Conservation (phyloP, 2,797 vertebrate species). For the Chloroceryle amazona region DNA sequence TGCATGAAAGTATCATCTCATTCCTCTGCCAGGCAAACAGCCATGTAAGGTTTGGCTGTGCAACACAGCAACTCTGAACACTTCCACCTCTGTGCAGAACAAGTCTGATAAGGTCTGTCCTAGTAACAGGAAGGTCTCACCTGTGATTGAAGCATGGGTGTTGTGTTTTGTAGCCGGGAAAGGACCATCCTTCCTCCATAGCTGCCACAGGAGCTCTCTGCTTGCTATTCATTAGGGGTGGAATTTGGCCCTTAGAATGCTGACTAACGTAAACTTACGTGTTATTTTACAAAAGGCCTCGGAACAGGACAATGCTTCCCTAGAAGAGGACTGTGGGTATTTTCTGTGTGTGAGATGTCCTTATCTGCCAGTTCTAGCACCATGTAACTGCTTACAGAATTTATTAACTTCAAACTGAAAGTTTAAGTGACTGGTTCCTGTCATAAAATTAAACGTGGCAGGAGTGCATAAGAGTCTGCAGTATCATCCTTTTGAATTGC, state of each 20-base stretch:
- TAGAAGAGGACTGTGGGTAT: background rate
- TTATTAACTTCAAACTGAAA: conserved; percentile 57
- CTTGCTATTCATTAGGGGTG: background rate
- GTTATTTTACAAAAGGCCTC: background rate
- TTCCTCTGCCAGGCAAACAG: background rate
- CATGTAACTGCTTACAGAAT: background rate
- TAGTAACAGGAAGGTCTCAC: background rate
- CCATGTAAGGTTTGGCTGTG: background rate
- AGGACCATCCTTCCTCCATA: background rate
- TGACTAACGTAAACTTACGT: background rate
- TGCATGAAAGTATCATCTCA: background rate
- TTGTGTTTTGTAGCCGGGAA: background rate
- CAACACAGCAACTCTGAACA: background rate
- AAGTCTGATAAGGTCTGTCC: background rate
- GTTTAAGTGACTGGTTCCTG: conserved; percentile 17
- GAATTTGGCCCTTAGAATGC: background rate
- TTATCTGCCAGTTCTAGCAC: conserved; percentile 27
- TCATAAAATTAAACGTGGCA: conserved; percentile 47
- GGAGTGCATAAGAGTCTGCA: background rate
- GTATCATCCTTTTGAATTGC: conserved; percentile 54
- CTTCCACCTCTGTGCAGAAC: background rate
- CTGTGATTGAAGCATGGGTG: accelerated
- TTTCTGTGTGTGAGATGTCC: conserved; percentile 9
- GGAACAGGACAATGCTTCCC: background rate
- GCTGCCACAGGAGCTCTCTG: background rate